Evolutionary conservation across 1,140 invertebrate species (phyloP).

Genomic region (Drosophila nigrodunni): DNA sequence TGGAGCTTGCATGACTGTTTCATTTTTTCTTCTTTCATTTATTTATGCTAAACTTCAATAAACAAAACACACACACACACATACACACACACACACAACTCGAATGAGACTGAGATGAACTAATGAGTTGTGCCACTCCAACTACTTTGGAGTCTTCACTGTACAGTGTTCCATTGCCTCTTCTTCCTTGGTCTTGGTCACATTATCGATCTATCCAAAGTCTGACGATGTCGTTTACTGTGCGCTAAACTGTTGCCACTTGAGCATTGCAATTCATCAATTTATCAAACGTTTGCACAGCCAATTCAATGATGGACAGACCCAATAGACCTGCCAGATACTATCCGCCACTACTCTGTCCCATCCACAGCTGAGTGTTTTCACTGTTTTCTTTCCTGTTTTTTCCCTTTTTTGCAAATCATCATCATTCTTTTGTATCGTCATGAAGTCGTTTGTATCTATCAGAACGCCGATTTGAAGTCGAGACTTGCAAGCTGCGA

Average conservation of each 20-base stretch:
- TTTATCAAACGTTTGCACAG: constrained; percentile 71
- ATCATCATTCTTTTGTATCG: constrained; percentile 73
- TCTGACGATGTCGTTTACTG: constrained; percentile 11
- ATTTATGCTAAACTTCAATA: constrained; percentile 75
- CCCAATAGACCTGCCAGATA: constrained; percentile 13
- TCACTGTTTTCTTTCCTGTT: constrained; percentile 9
- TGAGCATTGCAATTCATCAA: constrained; percentile 75
- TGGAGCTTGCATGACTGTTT: constrained; percentile 58
- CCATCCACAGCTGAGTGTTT: constrained; percentile 39
- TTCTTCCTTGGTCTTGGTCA: not conserved
- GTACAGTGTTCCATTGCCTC: not conserved
- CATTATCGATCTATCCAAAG: constrained; percentile 51
- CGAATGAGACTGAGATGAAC: constrained; percentile 39
- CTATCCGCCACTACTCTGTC: too few relatives aligned
- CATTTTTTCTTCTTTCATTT: constrained; percentile 41
- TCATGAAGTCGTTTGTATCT: constrained; percentile 78
- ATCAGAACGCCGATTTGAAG: constrained; percentile 56
- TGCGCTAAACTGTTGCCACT: constrained; percentile 76
- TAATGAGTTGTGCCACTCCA: constrained; percentile 52
- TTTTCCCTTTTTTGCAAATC: constrained; percentile 67
- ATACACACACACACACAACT: constrained; percentile 21
- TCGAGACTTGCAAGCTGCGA: constrained; percentile 14
- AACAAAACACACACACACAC: constrained; percentile 67
- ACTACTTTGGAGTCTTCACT: constrained; percentile 14
- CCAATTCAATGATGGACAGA: constrained; percentile 65